Evolutionary conservation across 2,797 vertebrate species (phyloP).

Genomic region (Spea hammondii): DNA sequence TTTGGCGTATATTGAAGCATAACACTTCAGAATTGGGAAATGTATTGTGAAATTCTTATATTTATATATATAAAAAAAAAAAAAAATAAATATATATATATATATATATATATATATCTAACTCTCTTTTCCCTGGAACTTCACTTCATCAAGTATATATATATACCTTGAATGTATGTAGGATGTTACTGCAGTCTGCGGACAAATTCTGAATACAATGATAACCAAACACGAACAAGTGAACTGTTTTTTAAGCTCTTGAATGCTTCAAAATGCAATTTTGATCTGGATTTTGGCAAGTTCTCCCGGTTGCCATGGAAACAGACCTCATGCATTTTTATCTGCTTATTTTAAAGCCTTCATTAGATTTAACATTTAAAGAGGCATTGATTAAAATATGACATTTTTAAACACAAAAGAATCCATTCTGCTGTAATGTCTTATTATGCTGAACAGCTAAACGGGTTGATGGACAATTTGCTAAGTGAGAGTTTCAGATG

Average conservation of each 20-base stretch:
- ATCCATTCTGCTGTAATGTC: conserved; percentile 61
- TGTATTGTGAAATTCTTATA: neutral
- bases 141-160: conserved; percentile 10
- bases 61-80: neutral
- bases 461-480: conserved; percentile 67
- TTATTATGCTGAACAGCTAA: conserved; percentile 63
- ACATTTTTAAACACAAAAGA: conserved; percentile 65
- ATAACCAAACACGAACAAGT: conserved; percentile 26
- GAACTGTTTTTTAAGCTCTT: conserved; percentile 51
- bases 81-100: neutral
- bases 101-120: neutral
- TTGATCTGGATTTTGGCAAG: conserved; percentile 46
- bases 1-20: neutral
- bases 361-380: conserved; percentile 67
- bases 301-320: conserved; percentile 66
- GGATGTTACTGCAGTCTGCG: conserved; percentile 30
- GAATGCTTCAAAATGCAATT: conserved; percentile 39
- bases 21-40: neutral
- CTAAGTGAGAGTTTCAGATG: conserved; percentile 65
- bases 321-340: conserved; percentile 63
- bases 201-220: conserved; percentile 34
- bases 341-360: conserved; percentile 65
- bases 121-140: conserved; percentile 13
- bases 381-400: conserved; percentile 73
- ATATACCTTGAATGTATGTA: conserved; percentile 43